A percentile compares a stretch with the other conserved stretches of the same genome.
Conservation (phyloP, 2,888 invertebrate species). For the Ochropleura leucogaster region DNA sequence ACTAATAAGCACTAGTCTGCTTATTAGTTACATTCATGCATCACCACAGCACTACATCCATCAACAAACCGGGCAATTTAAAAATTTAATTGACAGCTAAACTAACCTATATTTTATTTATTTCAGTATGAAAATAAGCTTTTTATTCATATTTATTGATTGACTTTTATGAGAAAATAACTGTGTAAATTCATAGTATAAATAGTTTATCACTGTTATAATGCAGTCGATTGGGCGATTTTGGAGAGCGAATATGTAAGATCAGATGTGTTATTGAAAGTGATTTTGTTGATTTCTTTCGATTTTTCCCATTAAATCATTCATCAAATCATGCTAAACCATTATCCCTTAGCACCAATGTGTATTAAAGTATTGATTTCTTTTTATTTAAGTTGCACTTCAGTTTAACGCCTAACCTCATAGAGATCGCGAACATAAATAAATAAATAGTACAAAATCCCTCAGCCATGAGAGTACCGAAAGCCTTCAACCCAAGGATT, state of each 20-base stretch:
- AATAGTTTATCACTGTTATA: constrained; percentile 11
- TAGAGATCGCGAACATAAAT: constrained; percentile 14
- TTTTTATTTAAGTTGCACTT: constrained; percentile 48
- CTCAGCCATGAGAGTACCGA: constrained; percentile 77
- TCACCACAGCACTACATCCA: neutral
- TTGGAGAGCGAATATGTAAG: constrained; percentile 86
- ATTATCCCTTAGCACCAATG: constrained; percentile 36
- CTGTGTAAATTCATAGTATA: neutral
- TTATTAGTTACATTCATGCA: too few relatives aligned
- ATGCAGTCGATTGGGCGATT: constrained; percentile 74
- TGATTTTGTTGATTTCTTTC: constrained; percentile 20
- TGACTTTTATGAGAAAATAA: neutral
- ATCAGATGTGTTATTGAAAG: constrained; percentile 3
- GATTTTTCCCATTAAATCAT: constrained; percentile 31
- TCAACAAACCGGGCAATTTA: neutral
- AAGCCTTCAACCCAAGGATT: constrained; percentile 74
- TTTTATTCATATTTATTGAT: neutral
- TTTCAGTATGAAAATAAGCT: constrained; percentile 1
- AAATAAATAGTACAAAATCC: constrained; percentile 15
- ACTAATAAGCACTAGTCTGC: too few relatives aligned
- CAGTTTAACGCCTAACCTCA: constrained; percentile 36
- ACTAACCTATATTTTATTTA: neutral
- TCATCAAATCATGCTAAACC: constrained; percentile 42
- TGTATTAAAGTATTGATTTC: constrained; percentile 23
- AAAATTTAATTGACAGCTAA: neutral